Percentiles rank a stretch among this genome's conserved stretches.
Evolutionary conservation across 2,888 invertebrate genomes (phyloP).

Genomic region (Sphaerophoria taeniata): DNA sequence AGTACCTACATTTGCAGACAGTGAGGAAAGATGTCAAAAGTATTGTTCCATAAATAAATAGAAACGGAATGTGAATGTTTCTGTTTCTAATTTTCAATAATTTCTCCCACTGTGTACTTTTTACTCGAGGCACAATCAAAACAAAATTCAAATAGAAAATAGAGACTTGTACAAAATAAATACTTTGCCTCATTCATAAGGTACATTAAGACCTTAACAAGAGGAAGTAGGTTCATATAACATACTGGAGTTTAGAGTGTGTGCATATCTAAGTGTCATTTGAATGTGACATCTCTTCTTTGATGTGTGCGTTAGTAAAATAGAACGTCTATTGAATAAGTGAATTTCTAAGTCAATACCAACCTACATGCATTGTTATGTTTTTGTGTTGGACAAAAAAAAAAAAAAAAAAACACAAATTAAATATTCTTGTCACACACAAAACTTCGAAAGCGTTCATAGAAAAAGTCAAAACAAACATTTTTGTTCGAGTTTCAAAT

Average conservation of each 20-base stretch:
- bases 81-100: background rate
- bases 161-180: constrained; percentile 6
- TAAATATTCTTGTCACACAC: no score
- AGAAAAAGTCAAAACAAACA: no score
- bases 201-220: constrained; percentile 28
- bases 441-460: no score
- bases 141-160: constrained; percentile 26
- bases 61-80: background rate
- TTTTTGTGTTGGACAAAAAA: background rate
- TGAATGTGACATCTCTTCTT: constrained; percentile 57
- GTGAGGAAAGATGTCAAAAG: background rate
- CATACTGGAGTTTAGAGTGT: background rate
- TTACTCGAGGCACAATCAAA: background rate
- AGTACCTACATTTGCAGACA: background rate
- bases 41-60: no score
- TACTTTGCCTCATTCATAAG: constrained; percentile 18
- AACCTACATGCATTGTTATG: constrained; percentile 20
- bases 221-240: constrained; percentile 20
- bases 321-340: no score
- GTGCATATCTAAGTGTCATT: constrained; percentile 56
- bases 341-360: background rate
- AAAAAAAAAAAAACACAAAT: no score
- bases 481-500: no score
- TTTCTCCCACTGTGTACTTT: background rate
- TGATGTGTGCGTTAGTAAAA: background rate